These are phyloP conservation scores for Trachops cirrhosus DNA, from an alignment of 2,797 vertebrate species.

Conservation along the genomic window DNA sequence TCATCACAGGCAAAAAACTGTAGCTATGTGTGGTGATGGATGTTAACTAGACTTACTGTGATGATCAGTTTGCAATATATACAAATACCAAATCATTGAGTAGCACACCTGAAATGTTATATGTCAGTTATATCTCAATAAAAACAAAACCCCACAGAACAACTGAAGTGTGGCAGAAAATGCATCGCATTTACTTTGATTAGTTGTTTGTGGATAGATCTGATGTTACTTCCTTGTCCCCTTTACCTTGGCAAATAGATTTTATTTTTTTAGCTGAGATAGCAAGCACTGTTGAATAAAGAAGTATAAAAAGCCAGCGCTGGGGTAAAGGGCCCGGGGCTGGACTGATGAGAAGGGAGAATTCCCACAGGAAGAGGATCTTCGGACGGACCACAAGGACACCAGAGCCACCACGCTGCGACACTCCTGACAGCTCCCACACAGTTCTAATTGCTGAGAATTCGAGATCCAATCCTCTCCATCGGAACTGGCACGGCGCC, in stretches of 20 bases:
- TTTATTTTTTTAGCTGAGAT: neutral
- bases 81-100: neutral
- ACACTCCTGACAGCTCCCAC: neutral
- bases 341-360: neutral
- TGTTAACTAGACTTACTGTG: neutral
- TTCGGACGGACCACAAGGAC: neutral
- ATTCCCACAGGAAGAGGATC: neutral
- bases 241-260: neutral
- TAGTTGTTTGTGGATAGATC: neutral
- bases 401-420: neutral
- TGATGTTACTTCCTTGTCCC: neutral
- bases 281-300: neutral
- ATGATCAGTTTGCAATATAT: neutral
- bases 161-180: neutral
- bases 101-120: neutral
- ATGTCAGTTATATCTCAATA: neutral
- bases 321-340: neutral
- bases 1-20: neutral
- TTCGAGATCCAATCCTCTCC: neutral
- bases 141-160: neutral
- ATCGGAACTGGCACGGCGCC: neutral
- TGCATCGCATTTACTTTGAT: accelerated
- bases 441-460: neutral
- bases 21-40: neutral
- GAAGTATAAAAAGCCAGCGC: neutral